phyloP scores from a whole-genome alignment of 2,113 vertebrate species.

The Mionectes macconnelli region DNA sequence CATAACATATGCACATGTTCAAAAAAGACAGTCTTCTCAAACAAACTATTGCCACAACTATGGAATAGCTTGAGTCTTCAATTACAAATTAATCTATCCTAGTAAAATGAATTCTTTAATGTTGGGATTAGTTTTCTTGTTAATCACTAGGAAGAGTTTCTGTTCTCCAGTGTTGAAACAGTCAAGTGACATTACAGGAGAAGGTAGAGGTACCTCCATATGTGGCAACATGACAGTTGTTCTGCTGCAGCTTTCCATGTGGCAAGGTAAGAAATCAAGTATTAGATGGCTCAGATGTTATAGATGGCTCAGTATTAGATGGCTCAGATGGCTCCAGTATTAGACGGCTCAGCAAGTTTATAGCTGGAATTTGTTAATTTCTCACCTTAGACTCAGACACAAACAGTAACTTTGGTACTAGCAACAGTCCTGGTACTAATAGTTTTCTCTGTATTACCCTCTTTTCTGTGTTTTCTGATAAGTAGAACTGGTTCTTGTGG shows the following conservation, averaged over 20 bases:
- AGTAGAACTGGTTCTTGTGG: background rate
- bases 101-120: background rate
- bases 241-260: background rate
- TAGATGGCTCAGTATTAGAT: background rate
- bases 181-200: background rate
- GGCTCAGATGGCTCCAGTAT: background rate
- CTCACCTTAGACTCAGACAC: background rate
- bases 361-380: background rate
- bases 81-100: background rate
- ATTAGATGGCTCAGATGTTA: background rate
- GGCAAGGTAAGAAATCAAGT: background rate
- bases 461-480: background rate
- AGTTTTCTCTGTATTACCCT: background rate
- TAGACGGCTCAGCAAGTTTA: background rate
- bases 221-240: background rate
- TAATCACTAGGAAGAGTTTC: background rate
- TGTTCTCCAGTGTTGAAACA: background rate
- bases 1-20: background rate
- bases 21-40: background rate
- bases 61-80: background rate
- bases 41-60: background rate
- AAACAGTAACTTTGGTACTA: background rate
- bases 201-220: background rate
- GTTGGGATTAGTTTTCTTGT: background rate
- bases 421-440: rapidly evolving